A percentile compares a stretch with the other conserved stretches of the same genome.
Conservation (phyloP, 2,888 invertebrate species). For the Gasteruption jaculator region DNA sequence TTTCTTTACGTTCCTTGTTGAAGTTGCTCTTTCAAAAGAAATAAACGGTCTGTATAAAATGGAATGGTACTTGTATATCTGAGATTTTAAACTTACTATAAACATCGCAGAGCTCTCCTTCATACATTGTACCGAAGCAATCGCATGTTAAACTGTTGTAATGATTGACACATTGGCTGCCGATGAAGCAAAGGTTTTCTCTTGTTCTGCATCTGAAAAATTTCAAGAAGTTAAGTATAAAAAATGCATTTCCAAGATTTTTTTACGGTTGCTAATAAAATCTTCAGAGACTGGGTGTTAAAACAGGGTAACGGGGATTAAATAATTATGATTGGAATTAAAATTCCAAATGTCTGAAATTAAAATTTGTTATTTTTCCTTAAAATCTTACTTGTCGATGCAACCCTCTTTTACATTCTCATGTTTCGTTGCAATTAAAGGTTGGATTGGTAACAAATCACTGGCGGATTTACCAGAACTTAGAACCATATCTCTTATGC, state of each 20-base stretch:
- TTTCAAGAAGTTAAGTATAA: conserved; percentile 1
- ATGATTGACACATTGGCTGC: conserved; percentile 86
- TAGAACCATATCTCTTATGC: conserved; percentile 81
- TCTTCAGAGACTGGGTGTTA: too few species aligned
- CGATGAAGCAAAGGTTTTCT: conserved; percentile 82
- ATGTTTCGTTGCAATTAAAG: conserved; percentile 81
- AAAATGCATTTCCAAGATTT: too few species aligned
- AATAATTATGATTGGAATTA: too few species aligned
- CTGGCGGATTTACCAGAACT: conserved; percentile 84
- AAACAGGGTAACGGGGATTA: too few species aligned
- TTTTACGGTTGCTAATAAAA: not conserved
- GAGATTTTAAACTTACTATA: conserved; percentile 84
- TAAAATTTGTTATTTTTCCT: not conserved
- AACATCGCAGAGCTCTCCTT: conserved; percentile 88
- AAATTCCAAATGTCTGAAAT: not conserved
- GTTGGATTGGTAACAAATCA: conserved; percentile 74
- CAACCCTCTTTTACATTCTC: conserved; percentile 89
- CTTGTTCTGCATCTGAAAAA: conserved; percentile 64
- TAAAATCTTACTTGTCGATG: conserved; percentile 60
- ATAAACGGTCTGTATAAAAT: too few species aligned
- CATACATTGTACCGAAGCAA: conserved; percentile 88
- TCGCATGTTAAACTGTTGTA: conserved; percentile 87
- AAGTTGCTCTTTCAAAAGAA: too few species aligned
- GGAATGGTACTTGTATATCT: too few species aligned
- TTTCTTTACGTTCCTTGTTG: too few species aligned